phyloP scores from a whole-genome alignment of 2,113 vertebrate genomes.

The Craseonycteris thonglongyai region DNA sequence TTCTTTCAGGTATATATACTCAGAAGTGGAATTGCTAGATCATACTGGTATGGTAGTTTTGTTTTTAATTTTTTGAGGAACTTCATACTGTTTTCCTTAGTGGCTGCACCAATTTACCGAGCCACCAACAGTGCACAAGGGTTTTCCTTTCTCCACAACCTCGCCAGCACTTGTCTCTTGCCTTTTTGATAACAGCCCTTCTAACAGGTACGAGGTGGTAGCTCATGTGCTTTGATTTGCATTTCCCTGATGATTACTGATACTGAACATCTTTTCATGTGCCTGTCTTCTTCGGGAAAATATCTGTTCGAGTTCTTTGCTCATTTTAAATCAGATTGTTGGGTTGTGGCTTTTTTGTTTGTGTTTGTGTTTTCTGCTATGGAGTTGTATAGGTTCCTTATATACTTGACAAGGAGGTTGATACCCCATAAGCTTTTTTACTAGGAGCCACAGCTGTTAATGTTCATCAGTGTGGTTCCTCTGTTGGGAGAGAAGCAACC shows the following conservation, averaged over 20 bases:
- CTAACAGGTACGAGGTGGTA: not conserved
- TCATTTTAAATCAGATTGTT: not conserved
- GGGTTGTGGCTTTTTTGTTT: too few species aligned
- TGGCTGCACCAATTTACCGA: not conserved
- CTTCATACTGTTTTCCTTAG: not conserved
- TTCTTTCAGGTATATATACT: not conserved
- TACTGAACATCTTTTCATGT: not conserved
- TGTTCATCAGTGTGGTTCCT: not conserved
- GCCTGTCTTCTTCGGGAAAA: not conserved
- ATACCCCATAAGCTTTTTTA: not conserved
- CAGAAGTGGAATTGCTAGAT: not conserved
- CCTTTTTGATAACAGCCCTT: not conserved
- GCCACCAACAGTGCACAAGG: not conserved
- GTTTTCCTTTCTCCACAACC: not conserved
- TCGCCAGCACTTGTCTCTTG: not conserved
- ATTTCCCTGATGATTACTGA: not conserved
- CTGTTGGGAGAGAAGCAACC: not conserved
- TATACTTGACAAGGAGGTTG: not conserved
- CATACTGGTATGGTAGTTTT: not conserved
- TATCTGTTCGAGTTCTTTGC: not conserved
- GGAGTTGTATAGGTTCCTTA: not conserved
- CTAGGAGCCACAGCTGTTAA: not conserved
- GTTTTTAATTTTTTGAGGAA: not conserved
- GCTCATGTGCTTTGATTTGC: not conserved
- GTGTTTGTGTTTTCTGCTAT: not conserved